Percentiles rank a stretch among this genome's conserved stretches.
These are phyloP conservation scores for Hirtodrosophila confusa DNA, from an alignment of 2,888 invertebrate species.

Conservation along the genomic window DNA sequence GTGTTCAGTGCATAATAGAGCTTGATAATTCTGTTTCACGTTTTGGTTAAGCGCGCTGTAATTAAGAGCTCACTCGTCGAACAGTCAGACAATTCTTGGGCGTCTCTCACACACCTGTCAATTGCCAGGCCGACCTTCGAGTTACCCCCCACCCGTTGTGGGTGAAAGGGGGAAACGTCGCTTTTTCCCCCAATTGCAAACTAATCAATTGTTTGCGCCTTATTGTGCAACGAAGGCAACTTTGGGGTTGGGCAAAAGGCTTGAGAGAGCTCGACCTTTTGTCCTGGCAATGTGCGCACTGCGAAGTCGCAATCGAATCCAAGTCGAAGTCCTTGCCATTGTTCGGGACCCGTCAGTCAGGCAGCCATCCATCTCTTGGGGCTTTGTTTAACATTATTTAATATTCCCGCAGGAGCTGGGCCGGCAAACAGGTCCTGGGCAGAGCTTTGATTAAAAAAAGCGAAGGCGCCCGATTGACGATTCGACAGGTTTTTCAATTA, in stretches of 20 bases:
- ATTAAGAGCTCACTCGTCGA: constrained; percentile 32
- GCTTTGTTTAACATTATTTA: constrained; percentile 66
- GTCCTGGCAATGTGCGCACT: constrained; percentile 46
- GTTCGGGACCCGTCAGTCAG: constrained; percentile 40
- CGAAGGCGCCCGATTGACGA: constrained; percentile 56
- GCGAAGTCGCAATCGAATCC: constrained; percentile 45
- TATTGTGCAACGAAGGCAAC: constrained; percentile 72
- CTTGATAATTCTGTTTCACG: constrained; percentile 1
- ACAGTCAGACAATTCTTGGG: not conserved
- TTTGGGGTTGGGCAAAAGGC: constrained; percentile 53
- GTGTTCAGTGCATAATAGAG: not conserved
- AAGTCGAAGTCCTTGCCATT: constrained; percentile 55
- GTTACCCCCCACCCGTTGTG: constrained; percentile 6
- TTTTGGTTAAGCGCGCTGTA: constrained; percentile 33
- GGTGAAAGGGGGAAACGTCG: constrained; percentile 13
- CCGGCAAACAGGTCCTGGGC: not conserved
- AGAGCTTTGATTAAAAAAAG: constrained; percentile 37
- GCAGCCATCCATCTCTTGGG: constrained; percentile 45
- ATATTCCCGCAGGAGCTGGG: constrained; percentile 50
- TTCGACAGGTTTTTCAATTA: constrained; percentile 78
- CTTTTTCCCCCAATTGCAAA: constrained; percentile 74
- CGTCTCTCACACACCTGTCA: constrained; percentile 69
- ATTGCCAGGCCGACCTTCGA: constrained; percentile 52
- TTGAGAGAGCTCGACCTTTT: constrained; percentile 74
- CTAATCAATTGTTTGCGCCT: constrained; percentile 82